Conservation (phyloP, 2,888 invertebrate species). For the Drosophila planitibia region DNA sequence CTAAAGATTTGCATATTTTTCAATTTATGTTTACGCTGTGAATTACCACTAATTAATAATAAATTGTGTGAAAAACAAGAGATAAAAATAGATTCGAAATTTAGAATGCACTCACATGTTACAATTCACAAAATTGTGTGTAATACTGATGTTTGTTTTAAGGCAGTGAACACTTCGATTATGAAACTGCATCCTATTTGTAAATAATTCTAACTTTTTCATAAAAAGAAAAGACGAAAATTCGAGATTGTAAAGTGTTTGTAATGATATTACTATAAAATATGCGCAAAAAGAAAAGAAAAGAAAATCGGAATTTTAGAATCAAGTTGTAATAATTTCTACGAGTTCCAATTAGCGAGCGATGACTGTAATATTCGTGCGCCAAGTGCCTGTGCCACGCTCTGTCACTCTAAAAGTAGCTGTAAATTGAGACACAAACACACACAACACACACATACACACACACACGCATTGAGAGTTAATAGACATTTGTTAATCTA, state of each 20-base stretch:
- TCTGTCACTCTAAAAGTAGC: slow-evolving; percentile 29
- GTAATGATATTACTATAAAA: slow-evolving; percentile 2
- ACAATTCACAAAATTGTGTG: background rate
- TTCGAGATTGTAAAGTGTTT: background rate
- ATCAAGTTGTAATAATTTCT: background rate
- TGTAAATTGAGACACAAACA: slow-evolving; percentile 33
- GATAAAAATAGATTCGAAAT: background rate
- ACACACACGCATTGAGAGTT: slow-evolving; percentile 41
- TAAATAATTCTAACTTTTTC: background rate
- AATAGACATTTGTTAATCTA: slow-evolving; percentile 79
- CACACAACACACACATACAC: slow-evolving; percentile 14
- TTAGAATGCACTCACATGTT: background rate
- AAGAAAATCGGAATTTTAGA: background rate
- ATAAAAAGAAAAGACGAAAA: background rate
- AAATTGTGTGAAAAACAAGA: background rate
- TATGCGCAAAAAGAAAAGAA: background rate
- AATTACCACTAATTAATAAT: background rate
- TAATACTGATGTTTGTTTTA: background rate
- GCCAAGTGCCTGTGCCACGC: slow-evolving; percentile 39
- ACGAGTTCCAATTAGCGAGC: slow-evolving; percentile 4
- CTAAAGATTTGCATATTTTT: background rate
- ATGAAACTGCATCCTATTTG: background rate
- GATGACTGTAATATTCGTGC: slow-evolving; percentile 9
- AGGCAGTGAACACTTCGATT: background rate
- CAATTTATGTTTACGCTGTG: background rate